These are phyloP conservation scores for Acrocephalus scirpaceus DNA, from an alignment of 2,797 vertebrate species.

Conservation along the genomic window DNA sequence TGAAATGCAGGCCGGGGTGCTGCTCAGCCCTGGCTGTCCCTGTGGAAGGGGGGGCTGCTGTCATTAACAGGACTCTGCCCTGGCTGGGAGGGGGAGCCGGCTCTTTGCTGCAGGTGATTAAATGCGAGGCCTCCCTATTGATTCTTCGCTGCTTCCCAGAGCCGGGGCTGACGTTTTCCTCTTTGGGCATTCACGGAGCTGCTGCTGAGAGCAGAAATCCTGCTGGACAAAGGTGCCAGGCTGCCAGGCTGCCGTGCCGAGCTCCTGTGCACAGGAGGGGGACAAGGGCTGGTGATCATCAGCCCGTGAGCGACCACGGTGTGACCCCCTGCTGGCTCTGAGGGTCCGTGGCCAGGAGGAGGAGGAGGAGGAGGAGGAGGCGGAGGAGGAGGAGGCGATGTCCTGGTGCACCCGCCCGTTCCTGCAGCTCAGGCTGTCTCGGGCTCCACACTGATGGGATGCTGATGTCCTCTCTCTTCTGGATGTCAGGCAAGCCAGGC, in stretches of 20 bases:
- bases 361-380: neutral
- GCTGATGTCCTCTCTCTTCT: accelerated
- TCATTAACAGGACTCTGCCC: accelerated
- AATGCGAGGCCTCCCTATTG: neutral
- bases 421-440: neutral
- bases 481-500: neutral
- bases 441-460: accelerated
- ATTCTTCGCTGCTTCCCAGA: neutral
- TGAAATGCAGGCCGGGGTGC: accelerated
- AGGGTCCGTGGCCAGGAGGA: accelerated
- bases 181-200: neutral
- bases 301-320: accelerated
- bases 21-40: neutral
- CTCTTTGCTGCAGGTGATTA: neutral
- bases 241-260: neutral
- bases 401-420: accelerated
- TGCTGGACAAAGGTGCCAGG: neutral
- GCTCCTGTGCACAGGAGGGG: accelerated
- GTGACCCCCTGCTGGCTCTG: neutral
- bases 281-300: accelerated
- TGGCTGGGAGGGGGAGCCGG: neutral
- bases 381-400: accelerated
- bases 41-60: neutral
- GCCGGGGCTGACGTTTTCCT: neutral
- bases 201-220: neutral